Evolutionary conservation across 2,888 invertebrate genomes (phyloP).

Genomic region (Trachelus iudaicus): DNA sequence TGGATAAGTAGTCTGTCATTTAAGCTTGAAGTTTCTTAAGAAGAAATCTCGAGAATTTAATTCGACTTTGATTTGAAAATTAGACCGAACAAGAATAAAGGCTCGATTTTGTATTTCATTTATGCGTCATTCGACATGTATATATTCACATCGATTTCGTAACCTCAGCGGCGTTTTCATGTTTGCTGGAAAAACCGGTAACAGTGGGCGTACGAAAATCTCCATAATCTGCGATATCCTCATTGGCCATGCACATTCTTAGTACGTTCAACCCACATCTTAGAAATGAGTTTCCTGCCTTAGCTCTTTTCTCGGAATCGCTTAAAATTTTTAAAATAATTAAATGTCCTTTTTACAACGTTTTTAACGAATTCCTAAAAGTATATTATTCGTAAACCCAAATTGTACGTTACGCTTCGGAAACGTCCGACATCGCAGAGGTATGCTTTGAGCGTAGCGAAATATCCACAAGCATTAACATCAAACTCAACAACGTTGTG

Average conservation of each 20-base stretch:
- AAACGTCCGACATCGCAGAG: background rate
- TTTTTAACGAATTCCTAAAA: background rate
- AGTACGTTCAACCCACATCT: background rate
- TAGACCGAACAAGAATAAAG: background rate
- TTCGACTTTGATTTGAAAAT: background rate
- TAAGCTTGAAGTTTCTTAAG: background rate
- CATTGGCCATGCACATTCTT: background rate
- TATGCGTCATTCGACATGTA: background rate
- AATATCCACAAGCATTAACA: background rate
- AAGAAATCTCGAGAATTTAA: background rate
- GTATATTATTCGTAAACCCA: background rate
- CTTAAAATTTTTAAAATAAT: background rate
- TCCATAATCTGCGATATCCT: background rate
- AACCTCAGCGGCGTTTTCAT: background rate
- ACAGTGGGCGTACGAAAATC: background rate
- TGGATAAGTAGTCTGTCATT: background rate
- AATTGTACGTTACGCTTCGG: background rate
- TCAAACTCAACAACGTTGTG: background rate
- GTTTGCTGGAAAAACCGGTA: background rate
- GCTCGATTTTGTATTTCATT: background rate
- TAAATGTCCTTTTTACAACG: background rate
- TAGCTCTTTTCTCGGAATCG: background rate
- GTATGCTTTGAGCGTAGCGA: background rate
- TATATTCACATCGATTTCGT: background rate
- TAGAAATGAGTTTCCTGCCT: background rate